phyloP scores from a whole-genome alignment of 2,113 vertebrate species.

The Neotragus moschatus region DNA sequence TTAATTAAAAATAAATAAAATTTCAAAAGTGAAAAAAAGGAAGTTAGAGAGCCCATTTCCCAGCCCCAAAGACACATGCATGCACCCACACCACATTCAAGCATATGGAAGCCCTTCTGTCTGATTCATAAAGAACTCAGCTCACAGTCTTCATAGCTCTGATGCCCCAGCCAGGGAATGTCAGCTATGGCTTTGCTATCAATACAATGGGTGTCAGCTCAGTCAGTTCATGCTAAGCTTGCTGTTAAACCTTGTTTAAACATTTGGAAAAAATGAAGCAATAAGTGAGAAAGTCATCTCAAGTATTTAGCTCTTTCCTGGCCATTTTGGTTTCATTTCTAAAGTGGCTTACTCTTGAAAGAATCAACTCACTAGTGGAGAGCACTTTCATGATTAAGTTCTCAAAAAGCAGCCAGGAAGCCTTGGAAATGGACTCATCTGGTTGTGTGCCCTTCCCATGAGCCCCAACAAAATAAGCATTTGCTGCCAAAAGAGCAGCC shows the following conservation, averaged over 20 bases:
- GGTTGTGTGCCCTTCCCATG: background rate
- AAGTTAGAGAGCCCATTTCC: background rate
- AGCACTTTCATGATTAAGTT: background rate
- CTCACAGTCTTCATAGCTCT: background rate
- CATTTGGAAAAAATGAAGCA: background rate
- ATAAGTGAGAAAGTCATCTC: background rate
- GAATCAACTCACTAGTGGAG: background rate
- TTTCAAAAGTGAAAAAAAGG: background rate
- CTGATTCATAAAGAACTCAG: constrained; percentile 15
- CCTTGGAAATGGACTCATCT: background rate
- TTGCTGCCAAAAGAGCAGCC: background rate
- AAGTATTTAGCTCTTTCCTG: background rate
- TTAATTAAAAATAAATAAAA: background rate
- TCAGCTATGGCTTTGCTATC: background rate
- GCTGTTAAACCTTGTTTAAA: background rate
- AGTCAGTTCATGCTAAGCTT: background rate
- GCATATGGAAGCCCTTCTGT: constrained; percentile 2
- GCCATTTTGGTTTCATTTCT: background rate
- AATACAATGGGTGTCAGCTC: background rate
- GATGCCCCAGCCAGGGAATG: background rate
- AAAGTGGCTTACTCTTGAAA: background rate
- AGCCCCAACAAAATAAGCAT: background rate
- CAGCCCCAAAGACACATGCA: background rate
- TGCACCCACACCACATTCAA: background rate
- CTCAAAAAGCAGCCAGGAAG: background rate